Conservation (phyloP, 2,113 vertebrate genomes). For the Azemiops feae region DNA sequence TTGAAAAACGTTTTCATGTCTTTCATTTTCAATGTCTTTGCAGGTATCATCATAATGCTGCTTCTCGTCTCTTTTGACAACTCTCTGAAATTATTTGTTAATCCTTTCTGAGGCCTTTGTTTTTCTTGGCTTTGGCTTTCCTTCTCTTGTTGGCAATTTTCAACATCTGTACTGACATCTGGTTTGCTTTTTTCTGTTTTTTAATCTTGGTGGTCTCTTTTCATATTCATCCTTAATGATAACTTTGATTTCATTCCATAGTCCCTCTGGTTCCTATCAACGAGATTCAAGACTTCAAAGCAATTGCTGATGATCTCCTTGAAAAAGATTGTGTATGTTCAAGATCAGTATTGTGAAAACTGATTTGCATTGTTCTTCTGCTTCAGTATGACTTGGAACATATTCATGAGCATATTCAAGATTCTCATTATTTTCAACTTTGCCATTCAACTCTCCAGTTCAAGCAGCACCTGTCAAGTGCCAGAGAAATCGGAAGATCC, state of each 20-base stretch:
- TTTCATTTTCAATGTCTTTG: neutral
- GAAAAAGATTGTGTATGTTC: neutral
- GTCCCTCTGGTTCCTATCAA: neutral
- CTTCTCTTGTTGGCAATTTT: neutral
- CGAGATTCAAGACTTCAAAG: neutral
- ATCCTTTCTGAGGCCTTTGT: neutral
- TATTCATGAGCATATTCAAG: neutral
- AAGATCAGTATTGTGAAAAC: neutral
- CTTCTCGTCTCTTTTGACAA: neutral
- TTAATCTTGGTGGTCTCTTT: neutral
- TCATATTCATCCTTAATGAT: neutral
- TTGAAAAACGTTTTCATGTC: neutral
- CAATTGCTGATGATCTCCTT: neutral
- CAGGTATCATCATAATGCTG: neutral
- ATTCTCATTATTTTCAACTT: neutral
- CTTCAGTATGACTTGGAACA: neutral
- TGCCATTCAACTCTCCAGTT: neutral
- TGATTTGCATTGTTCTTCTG: neutral
- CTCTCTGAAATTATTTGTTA: neutral
- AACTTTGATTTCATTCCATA: neutral
- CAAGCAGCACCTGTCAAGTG: neutral
- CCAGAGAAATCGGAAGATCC: neutral
- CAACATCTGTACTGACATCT: neutral
- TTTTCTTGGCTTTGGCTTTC: neutral
- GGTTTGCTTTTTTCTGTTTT: neutral